Evolutionary conservation across 2,797 vertebrate species (phyloP), one percentile per base, ranked within the genome.

Genomic region (Sebastes umbrosus): DNA sequence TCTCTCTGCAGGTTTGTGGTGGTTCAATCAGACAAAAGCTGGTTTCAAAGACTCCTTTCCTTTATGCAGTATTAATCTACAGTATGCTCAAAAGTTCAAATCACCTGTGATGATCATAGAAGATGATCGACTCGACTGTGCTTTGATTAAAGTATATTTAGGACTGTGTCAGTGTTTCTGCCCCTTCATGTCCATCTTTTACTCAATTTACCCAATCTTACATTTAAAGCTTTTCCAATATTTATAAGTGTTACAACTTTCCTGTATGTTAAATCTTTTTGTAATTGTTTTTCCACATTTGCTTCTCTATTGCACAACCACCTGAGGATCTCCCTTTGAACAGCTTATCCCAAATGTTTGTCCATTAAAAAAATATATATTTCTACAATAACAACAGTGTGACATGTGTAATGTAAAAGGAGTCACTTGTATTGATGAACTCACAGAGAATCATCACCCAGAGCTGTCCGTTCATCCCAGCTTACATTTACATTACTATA

Each of bases 1-100:
- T 55, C 58, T 24, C 14, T 29, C 32, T 22, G 57, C 3, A 6
- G 36, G 60, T 67, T n/a, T 5, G 27, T 16, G 34, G 4, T 0
- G 34, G 31, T 43, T 79, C n/a, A 18, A 6, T 65, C 29, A 34
- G 57, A 80, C 12, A 22, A 52, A 60, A 12, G 57, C 32, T 4
- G 22, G 46, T 69, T 70, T 43, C 39, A 43, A 43, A 14, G 39
- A 43, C 13, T 43, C 0, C 13, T 43, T 46, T 14, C 16, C 32
- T 62, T 24, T 62, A 36, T 39, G 10, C n/a, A 6, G 59, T 20
- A 22, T 69, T 75, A 43, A 43, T 43, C 39, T 43, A 43, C 39
- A 43, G 39, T 60, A 69, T 29, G 5, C 11, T 12, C 9, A 14
- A n/a, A 72, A 52, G 65, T 79, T 87, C 74, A 84, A 78, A 85